Percentiles rank a stretch among this genome's conserved stretches.
Conservation (phyloP, 2,113 vertebrate genomes). For the Psephotus haematonotus region DNA sequence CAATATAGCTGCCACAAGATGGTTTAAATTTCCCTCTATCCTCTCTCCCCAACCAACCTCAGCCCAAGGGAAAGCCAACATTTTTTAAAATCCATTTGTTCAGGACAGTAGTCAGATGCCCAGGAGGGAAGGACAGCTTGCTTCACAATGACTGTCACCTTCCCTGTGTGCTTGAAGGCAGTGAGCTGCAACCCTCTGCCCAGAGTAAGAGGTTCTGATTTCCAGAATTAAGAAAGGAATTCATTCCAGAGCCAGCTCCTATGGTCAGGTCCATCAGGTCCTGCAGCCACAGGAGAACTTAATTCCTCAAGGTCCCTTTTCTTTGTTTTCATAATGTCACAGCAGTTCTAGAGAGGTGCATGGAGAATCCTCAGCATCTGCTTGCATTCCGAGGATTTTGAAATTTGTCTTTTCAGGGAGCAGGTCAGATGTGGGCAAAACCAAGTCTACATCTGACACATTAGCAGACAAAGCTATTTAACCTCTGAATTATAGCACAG, state of each 20-base stretch:
- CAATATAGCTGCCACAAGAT: not conserved
- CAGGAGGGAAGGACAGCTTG: conserved; percentile 24
- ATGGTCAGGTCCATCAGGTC: conserved; percentile 24
- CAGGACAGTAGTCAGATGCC: not conserved
- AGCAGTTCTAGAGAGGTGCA: conserved; percentile 52
- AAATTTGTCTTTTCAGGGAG: conserved; percentile 52
- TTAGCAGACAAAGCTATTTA: conserved; percentile 52
- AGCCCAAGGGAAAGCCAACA: conserved; percentile 38
- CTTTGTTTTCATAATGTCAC: conserved; percentile 19
- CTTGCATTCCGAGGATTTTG: not conserved
- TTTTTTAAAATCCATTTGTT: not conserved
- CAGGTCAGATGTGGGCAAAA: conserved; percentile 52
- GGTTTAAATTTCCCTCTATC: conserved; percentile 28
- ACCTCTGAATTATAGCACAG: conserved; percentile 49
- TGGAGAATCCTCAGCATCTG: conserved; percentile 37
- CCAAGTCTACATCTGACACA: conserved; percentile 41
- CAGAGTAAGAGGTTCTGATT: not conserved
- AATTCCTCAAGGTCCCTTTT: conserved; percentile 41
- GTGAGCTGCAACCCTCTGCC: not conserved
- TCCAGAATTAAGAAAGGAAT: conserved; percentile 26
- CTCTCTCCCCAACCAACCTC: conserved; percentile 43
- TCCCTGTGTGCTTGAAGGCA: not conserved
- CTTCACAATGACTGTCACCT: not conserved
- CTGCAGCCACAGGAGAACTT: conserved; percentile 33
- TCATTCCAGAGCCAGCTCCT: not conserved